These are phyloP conservation scores for Salvelinus fontinalis DNA, from an alignment of 2,113 vertebrate genomes.

Conservation along the genomic window DNA sequence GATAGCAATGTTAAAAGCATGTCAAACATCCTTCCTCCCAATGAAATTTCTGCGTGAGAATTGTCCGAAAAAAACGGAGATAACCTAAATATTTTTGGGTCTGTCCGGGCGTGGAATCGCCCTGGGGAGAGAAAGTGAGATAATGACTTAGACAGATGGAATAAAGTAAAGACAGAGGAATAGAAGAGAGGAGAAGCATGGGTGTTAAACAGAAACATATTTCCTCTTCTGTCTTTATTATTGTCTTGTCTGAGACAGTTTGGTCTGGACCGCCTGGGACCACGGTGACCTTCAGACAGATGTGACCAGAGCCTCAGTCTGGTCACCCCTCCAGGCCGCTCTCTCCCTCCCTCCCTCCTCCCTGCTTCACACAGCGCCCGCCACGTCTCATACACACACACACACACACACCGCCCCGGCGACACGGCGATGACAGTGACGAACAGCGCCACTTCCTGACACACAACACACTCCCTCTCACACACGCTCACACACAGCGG, in stretches of 20 bases:
- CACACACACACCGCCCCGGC: background rate
- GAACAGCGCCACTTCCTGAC: constrained; percentile 33
- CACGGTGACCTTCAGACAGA: no score
- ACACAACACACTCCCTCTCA: constrained; percentile 18
- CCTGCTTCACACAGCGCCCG: no score
- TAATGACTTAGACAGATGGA: constrained; percentile 43
- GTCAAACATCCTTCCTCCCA: no score
- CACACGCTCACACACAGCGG: constrained; percentile 20
- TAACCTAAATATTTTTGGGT: no score
- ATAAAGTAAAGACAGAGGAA: background rate
- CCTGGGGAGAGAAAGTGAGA: background rate
- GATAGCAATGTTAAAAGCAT: no score
- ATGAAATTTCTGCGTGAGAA: no score
- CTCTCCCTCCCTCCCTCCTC: no score
- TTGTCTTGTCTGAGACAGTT: background rate
- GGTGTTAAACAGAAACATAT: background rate
- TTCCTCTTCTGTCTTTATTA: background rate
- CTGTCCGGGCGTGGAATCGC: no score
- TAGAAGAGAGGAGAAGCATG: background rate
- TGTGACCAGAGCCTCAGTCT: no score
- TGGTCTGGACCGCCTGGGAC: background rate
- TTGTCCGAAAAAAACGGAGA: no score
- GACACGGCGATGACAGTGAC: background rate
- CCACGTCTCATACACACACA: background rate
- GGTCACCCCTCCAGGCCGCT: no score